Percentiles rank a stretch among this genome's conserved stretches.
Conservation (phyloP, 2,888 invertebrate genomes). For the Pseudococcus jackbeardsleyi region DNA sequence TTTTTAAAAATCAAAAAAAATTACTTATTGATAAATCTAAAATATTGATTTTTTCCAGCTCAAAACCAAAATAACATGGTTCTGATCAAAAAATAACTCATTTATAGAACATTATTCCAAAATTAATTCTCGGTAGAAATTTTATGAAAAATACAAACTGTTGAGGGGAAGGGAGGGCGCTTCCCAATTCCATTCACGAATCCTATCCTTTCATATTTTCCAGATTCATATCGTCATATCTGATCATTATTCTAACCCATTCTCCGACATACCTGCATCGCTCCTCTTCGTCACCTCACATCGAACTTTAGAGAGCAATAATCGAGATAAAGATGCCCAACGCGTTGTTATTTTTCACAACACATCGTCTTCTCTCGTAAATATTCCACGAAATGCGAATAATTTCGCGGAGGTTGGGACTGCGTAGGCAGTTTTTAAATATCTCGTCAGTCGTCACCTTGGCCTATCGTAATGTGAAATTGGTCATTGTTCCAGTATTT, state of each 20-base stretch:
- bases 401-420: not conserved
- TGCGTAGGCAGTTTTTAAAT: slow-evolving; percentile 9
- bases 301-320: not conserved
- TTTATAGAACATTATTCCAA: no score
- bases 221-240: not conserved
- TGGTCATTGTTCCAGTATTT: slow-evolving; percentile 25
- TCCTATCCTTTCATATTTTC: not conserved
- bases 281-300: not conserved
- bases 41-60: no score
- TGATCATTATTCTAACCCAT: slow-evolving; percentile 4
- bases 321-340: not conserved
- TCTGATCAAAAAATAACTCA: no score
- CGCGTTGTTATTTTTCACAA: not conserved
- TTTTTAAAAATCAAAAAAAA: no score
- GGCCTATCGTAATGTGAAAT: slow-evolving; percentile 23
- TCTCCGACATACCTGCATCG: not conserved
- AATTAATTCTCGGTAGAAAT: no score
- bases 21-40: no score
- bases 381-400: slow-evolving; percentile 23
- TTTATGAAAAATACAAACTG: no score
- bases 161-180: no score
- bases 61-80: no score
- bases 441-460: not conserved
- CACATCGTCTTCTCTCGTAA: slow-evolving; percentile 10
- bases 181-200: no score